A percentile compares a stretch with the other conserved stretches of the same genome.
These are phyloP conservation scores for Lepidurus couesii DNA, from an alignment of 1,140 invertebrate species.

Conservation along the genomic window DNA sequence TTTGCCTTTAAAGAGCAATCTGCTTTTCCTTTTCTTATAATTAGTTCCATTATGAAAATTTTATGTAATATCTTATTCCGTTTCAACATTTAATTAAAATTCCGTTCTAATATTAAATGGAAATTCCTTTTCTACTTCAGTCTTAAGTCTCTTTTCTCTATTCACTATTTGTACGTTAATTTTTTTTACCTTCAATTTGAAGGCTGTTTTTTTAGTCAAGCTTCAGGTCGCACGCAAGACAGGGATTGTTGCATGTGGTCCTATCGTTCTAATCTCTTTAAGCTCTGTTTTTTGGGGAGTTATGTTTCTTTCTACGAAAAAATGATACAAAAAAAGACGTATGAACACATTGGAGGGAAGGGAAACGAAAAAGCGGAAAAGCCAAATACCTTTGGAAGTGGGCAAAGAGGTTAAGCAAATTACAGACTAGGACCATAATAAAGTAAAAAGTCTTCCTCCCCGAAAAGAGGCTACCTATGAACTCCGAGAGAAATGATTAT, in stretches of 20 bases:
- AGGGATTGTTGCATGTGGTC: neutral
- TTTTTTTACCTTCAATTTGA: too few species aligned
- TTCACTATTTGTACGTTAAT: too few species aligned
- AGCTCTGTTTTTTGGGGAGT: neutral
- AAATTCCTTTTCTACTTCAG: too few species aligned
- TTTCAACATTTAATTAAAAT: too few species aligned
- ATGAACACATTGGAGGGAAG: neutral
- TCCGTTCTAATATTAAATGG: too few species aligned
- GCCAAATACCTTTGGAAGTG: neutral
- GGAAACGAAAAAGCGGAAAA: neutral
- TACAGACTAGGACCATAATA: neutral
- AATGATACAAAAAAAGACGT: too few species aligned
- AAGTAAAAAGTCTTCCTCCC: neutral
- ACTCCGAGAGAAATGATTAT: neutral
- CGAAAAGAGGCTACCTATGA: neutral
- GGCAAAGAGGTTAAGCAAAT: slow-evolving; percentile 4
- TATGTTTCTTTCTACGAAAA: neutral
- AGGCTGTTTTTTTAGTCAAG: neutral
- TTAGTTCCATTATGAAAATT: too few species aligned
- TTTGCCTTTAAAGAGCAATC: too few species aligned
- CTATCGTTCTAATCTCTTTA: neutral
- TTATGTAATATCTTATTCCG: too few species aligned
- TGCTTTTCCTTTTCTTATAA: too few species aligned
- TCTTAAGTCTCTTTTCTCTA: too few species aligned
- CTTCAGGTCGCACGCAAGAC: neutral